Percentiles rank a stretch among this genome's conserved stretches.
Evolutionary conservation across 2,113 vertebrate genomes (phyloP).

Genomic region (Ranitomeya imitator): DNA sequence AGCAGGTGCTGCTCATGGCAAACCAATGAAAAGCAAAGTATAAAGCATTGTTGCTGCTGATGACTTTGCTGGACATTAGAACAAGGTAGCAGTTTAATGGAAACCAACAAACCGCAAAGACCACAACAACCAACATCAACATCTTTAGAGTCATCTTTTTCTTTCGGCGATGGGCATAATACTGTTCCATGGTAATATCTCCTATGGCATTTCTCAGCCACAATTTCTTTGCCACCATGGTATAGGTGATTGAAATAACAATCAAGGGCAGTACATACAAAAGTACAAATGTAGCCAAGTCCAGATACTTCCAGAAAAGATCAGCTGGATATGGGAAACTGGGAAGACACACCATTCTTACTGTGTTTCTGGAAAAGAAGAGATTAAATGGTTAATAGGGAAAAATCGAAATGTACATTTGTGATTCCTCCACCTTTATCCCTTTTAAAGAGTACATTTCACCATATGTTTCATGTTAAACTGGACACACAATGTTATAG

Average conservation of each 20-base stretch:
- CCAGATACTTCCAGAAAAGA: constrained; percentile 80
- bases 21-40: constrained; percentile 80
- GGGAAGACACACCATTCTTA: constrained; percentile 74
- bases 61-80: constrained; percentile 74
- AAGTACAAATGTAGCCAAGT: constrained; percentile 76
- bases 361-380: constrained; percentile 68
- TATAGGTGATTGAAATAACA: constrained; percentile 74
- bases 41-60: constrained; percentile 71
- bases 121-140: constrained; percentile 75
- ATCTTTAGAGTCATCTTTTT: constrained; percentile 79
- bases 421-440: too few species aligned
- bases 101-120: constrained; percentile 79
- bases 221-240: constrained; percentile 77
- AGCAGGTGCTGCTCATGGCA: constrained; percentile 80
- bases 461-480: too few species aligned
- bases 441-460: too few species aligned
- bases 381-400: constrained; percentile 9
- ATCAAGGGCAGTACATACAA: constrained; percentile 76
- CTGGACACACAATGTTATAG: too few species aligned
- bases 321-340: constrained; percentile 77
- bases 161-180: constrained; percentile 72
- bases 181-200: constrained; percentile 78
- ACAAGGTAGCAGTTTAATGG: constrained; percentile 77
- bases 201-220: constrained; percentile 77
- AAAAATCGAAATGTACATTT: background rate